Evolutionary conservation across 2,113 vertebrate species (phyloP), one percentile per base, ranked within the genome.

Genomic region (Sylvia atricapilla): DNA sequence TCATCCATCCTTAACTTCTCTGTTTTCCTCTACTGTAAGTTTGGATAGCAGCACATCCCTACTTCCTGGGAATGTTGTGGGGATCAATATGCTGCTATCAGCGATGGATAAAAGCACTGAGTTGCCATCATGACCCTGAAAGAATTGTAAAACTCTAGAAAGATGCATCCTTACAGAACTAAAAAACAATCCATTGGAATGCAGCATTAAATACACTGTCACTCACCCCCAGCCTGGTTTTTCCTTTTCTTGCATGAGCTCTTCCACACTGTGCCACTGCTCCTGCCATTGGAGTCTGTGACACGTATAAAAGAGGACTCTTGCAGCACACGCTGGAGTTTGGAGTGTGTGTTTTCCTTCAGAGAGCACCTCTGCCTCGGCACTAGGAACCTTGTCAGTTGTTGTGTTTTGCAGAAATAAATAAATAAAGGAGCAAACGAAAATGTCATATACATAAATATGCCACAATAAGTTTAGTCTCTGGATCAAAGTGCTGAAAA

Each of bases 401-500:
- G 56, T 74, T 15, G 58, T 52, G 31, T 63, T 96, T 91, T 55
- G 41, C 47, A 74, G 91, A 92, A 94, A 95, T 91, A 89, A 92
- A 84, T 87, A 94, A 91, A 96, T 90, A 86, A 95, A 50, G 22
- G 73, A 25, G 31, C 2, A 15, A 92, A 66, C 10, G 58, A 93
- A 97, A 92, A 95, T 95, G 95, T 97, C 94, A 93, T 68, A 3
- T 76, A 67, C 96, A 89, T 94, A 96, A 96, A 96, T 77, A 95
- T 94, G 96, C 93, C 95, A 92, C 91, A 37, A 41, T 87, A 66
- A 94, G 78, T 93, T 92, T 91, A 83, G 92, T 84, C 86, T 82
- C 37, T 41, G 87, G 95, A 96, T 96, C 91, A 92, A 94, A 95
- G 92, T 66, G n/a, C 94, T 96, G 62, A 79, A 81, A 93, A 91